Percentiles rank a stretch among this genome's conserved stretches.
These are phyloP conservation scores for Drosophila picticornis DNA, from an alignment of 2,888 invertebrate genomes.

Conservation along the genomic window DNA sequence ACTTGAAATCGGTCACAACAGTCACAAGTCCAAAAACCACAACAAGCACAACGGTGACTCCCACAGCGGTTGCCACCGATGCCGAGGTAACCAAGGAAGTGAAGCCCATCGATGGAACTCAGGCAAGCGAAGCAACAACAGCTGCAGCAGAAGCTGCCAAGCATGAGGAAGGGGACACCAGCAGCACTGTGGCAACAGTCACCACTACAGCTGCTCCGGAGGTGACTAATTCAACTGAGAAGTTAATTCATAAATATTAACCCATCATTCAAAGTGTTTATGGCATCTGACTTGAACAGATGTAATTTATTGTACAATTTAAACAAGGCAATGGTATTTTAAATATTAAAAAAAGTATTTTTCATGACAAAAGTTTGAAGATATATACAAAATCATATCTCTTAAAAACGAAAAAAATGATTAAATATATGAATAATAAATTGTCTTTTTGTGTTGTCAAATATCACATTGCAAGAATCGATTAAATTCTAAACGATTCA, in stretches of 20 bases:
- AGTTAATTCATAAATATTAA: neutral
- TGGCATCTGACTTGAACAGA: neutral
- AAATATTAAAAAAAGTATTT: too few relatives aligned
- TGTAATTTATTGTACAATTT: neutral
- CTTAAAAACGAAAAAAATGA: neutral
- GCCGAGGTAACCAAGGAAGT: neutral
- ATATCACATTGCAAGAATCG: neutral
- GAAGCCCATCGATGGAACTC: neutral
- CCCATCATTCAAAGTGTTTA: neutral
- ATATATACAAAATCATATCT: neutral
- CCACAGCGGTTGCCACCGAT: neutral
- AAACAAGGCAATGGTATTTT: neutral
- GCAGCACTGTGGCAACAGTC: neutral
- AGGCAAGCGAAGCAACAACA: neutral
- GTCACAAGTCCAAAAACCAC: neutral
- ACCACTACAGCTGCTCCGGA: slow-evolving; percentile 1
- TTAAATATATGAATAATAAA: too few relatives aligned
- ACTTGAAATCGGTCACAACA: neutral
- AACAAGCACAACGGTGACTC: neutral
- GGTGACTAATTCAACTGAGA: slow-evolving; percentile 23
- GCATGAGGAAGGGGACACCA: neutral
- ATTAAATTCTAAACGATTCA: neutral
- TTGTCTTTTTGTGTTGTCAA: rapidly evolving
- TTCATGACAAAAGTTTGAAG: too few relatives aligned
- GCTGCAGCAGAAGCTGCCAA: slow-evolving; percentile 22